phyloP scores from a whole-genome alignment of 2,113 vertebrate genomes.

The Heterochromis multidens region DNA sequence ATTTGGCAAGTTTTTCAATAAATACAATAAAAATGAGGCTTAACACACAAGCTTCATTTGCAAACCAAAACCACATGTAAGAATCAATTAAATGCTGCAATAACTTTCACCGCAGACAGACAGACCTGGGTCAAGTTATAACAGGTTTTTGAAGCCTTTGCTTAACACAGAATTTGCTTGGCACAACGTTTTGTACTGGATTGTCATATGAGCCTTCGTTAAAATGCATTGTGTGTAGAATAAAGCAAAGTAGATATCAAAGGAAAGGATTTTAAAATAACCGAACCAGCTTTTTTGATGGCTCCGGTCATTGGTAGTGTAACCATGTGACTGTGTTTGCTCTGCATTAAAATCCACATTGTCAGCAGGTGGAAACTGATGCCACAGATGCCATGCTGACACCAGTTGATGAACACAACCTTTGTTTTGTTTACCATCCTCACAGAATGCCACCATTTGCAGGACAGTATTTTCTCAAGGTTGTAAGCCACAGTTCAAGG shows the following conservation, averaged over 20 bases:
- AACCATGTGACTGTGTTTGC: background rate
- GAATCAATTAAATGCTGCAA: background rate
- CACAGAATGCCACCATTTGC: background rate
- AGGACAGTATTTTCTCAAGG: background rate
- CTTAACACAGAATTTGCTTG: constrained; percentile 12
- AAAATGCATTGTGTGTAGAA: background rate
- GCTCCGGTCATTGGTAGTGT: constrained; percentile 12
- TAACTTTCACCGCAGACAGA: background rate
- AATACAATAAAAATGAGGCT: constrained; percentile 52
- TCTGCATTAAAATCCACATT: background rate
- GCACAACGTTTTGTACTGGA: constrained; percentile 29
- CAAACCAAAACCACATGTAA: background rate
- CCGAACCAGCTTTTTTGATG: background rate
- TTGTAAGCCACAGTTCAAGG: background rate
- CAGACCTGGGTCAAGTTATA: background rate
- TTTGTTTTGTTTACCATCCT: background rate
- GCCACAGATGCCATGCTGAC: accelerated
- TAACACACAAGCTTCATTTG: constrained; percentile 22
- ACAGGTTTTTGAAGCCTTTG: background rate
- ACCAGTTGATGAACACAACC: background rate
- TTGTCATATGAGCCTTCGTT: background rate
- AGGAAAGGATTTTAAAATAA: background rate
- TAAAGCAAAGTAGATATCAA: background rate
- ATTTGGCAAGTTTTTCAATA: constrained; percentile 44
- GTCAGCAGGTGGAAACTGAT: background rate